phyloP scores from a whole-genome alignment of 2,797 vertebrate species.

The Aulostomus chinensis region DNA sequence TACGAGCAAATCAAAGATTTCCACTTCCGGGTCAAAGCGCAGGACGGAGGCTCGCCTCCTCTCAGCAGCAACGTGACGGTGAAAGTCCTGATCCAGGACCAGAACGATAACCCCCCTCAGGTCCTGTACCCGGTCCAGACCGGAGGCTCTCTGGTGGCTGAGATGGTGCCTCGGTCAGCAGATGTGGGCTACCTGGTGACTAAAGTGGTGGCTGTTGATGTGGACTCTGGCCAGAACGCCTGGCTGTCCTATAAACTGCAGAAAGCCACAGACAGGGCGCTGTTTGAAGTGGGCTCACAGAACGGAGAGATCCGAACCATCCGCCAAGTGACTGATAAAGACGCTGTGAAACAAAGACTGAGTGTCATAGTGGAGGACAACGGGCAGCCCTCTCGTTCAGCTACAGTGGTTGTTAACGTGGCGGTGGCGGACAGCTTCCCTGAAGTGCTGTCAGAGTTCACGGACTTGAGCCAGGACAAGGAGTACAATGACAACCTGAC shows the following conservation, averaged over 20 bases:
- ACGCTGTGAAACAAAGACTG: slow-evolving; percentile 76
- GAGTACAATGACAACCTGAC: slow-evolving; percentile 51
- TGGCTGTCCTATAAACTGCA: slow-evolving; percentile 83
- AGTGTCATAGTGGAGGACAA: slow-evolving; percentile 77
- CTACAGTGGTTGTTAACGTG: slow-evolving; percentile 42
- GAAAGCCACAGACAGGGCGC: slow-evolving; percentile 79
- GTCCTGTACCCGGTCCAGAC: no score
- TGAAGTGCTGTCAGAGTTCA: slow-evolving; percentile 68
- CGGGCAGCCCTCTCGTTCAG: slow-evolving; percentile 47
- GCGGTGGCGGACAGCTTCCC: slow-evolving; percentile 75
- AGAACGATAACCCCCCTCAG: no score
- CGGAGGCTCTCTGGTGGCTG: no score
- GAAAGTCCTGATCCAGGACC: no score
- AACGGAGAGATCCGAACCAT: slow-evolving; percentile 83
- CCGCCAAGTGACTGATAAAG: slow-evolving; percentile 70
- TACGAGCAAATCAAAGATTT: no score
- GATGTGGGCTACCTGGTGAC: no score
- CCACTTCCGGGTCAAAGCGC: no score
- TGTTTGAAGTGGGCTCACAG: slow-evolving; percentile 82
- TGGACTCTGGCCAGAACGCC: no score
- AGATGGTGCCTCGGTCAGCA: no score
- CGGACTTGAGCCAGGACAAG: slow-evolving; percentile 50
- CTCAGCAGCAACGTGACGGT: no score
- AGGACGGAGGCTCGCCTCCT: no score
- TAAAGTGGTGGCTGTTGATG: no score